Evolutionary conservation across 2,113 vertebrate genomes (phyloP), one percentile per base, ranked within the genome.

Genomic region (Gorilla gorilla): DNA sequence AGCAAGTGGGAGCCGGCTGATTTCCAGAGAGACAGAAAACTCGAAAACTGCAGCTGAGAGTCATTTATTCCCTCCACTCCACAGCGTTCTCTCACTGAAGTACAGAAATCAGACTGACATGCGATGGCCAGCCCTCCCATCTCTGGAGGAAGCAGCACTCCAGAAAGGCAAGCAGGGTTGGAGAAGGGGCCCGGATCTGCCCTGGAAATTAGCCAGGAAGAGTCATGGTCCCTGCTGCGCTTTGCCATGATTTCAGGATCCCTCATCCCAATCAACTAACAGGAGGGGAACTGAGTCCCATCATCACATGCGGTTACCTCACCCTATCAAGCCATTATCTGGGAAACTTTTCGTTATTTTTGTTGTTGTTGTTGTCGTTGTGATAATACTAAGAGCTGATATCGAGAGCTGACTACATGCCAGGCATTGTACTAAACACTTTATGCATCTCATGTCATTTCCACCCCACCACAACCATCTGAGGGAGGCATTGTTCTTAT

Each of bases 21-120:
- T 91, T 88, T 93, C 75, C 82, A 93, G 90, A 73, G 66, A 90
- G 86, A 78, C 50, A 93, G 82, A 55, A 85, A 75, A 27, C 70
- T 85, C 1, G 40, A 89, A 91, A 89, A 35, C 66, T 3, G 1
- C 68, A 59, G 52, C 5, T 0, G 38, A 86, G 64, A 22, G 61
- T 68, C 82, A 55, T 84, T 81, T 18, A 11, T 70, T 89, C 20
- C 61, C 90, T 43, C 52, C 3, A 35, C 13, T n/a, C n/a, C n/a
- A 6, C 0, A 5, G 22, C 14, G 10, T 86, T 92, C 66, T 93
- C 43, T 86, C 79, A 48, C 5, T 14, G 50, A 59, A 90, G 50
- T 59, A 18, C 20, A 23, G 16, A 12, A 68, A 40, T 59, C 40
- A 84, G 38, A 18, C 13, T 61, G 35, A 64, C 38, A 18, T 66